Base-by-base conservation (phyloP, 2,113 vertebrate genomes). In the Merops nubicus region DNA sequence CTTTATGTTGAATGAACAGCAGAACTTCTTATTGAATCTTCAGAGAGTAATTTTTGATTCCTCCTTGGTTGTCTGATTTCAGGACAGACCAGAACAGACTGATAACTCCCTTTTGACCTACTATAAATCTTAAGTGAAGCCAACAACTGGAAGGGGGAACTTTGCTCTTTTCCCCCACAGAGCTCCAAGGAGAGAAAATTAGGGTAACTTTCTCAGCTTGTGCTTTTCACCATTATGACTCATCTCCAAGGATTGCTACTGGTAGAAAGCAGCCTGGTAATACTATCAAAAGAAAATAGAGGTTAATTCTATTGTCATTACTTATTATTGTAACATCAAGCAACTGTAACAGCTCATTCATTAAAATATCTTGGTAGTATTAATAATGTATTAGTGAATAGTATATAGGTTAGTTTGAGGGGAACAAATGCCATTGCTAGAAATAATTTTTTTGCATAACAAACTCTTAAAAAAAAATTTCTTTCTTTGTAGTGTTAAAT, bases 251-350 rank as follows among this genome's bases (percentile, higher is more conserved):
- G n/a, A 12, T 2, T 70, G 59, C 23, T 72, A 48, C 43, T 57
- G 40, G 48, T 56, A 68, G 57, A 53, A 42, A 64, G 36, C 63
- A 76, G 68, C 64, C 83, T 70, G 63, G 26, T 67, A 64, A 85
- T 56, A 60, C 43, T 64, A 42, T 78, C 23, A 70, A 88, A 84
- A 73, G 73, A 5, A 92, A 93, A 77, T 1, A 81, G 50, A 54
- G 26, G 87, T 87, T 93, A 91, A 94, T 79, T 96, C 80, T 73
- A 20, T 79, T 89, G 89, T 78, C 83, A 43, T 92, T 69, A 79
- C 22, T 70, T 94, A 59, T 45, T 85, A 81, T 59, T 3, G 1
- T 36, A 77, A 38, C 14, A 4, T 75, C 47, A 63, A 51, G 45
- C 67, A 88, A 54, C 57, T 92, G 76, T 63, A 92, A 50, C 18